phyloP scores from a whole-genome alignment of 2,797 vertebrate genomes.

The Yasuhikotakia modesta region DNA sequence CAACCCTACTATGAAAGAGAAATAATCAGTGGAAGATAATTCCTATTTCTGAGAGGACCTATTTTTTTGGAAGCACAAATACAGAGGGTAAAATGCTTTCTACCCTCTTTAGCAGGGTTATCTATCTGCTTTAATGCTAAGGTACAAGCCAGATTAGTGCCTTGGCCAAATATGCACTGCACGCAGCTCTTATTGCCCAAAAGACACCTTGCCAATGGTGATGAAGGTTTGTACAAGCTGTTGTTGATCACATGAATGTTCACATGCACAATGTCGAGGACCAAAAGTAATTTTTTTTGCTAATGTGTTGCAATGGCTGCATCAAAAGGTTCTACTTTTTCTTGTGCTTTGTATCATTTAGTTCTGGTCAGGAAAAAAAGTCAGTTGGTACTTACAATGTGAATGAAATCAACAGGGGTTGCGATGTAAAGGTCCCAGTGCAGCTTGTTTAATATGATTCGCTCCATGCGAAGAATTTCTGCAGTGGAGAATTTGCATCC shows the following conservation, averaged over 20 bases:
- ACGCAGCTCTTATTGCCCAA: conserved; percentile 36
- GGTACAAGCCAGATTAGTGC: conserved; percentile 67
- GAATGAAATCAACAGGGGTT: conserved; percentile 85
- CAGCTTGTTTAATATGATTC: conserved; percentile 85
- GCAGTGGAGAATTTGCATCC: conserved; percentile 82
- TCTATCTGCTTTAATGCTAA: conserved; percentile 47
- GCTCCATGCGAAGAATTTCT: conserved; percentile 88
- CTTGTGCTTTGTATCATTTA: conserved; percentile 63
- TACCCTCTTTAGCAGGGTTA: conserved; percentile 53
- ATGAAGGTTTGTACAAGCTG: not conserved
- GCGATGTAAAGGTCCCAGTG: conserved; percentile 85
- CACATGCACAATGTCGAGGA: conserved; percentile 56
- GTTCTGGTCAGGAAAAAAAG: conserved; percentile 49
- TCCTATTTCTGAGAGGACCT: not conserved
- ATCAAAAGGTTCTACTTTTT: conserved; percentile 45
- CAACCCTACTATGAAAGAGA: not conserved
- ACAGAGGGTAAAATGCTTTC: not conserved
- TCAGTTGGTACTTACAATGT: conserved; percentile 79
- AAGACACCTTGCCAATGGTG: conserved; percentile 42
- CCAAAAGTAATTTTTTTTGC: conserved; percentile 57
- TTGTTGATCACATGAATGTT: not conserved
- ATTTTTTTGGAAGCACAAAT: conserved; percentile 24
- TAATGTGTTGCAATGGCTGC: conserved; percentile 48
- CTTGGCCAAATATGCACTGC: conserved; percentile 66
- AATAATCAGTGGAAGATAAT: not conserved